A percentile compares a stretch with the other conserved stretches of the same genome.
Conservation (phyloP, 2,888 invertebrate genomes). For the Cheilosia pagana region DNA sequence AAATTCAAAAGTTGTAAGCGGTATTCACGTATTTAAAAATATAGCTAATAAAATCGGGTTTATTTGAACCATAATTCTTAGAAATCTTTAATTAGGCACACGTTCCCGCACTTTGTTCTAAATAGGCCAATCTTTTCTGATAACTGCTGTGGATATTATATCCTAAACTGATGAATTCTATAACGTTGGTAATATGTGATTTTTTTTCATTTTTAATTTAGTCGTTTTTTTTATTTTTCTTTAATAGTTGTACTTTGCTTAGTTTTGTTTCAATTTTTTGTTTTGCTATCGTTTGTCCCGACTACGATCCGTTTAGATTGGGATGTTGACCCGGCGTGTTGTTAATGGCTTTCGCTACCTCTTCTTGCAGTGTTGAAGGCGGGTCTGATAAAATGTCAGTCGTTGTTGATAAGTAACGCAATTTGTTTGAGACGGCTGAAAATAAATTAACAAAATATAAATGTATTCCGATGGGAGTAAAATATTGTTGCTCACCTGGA, state of each 20-base stretch:
- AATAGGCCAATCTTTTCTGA: constrained; percentile 8
- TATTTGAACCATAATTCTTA: constrained; percentile 26
- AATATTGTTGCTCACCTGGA: constrained; percentile 87
- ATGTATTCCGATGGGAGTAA: background rate
- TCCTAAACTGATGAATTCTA: constrained; percentile 13
- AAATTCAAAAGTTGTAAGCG: constrained; percentile 38
- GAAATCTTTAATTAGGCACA: constrained; percentile 55
- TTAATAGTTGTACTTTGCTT: constrained; percentile 67
- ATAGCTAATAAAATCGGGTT: constrained; percentile 71
- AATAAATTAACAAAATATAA: constrained; percentile 76
- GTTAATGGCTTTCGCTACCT: constrained; percentile 91
- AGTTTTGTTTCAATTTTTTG: constrained; percentile 7
- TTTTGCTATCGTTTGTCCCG: background rate
- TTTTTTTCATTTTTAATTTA: constrained; percentile 9
- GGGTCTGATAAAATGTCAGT: constrained; percentile 97
- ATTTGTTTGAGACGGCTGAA: constrained; percentile 95
- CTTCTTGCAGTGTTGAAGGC: constrained; percentile 91
- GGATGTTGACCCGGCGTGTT: constrained; percentile 82
- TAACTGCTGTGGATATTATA: constrained; percentile 7
- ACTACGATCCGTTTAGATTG: constrained; percentile 78
- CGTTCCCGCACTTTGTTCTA: constrained; percentile 16
- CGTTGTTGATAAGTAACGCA: constrained; percentile 94
- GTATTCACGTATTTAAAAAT: constrained; percentile 19
- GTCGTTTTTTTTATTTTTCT: constrained; percentile 19
- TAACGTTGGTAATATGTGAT: constrained; percentile 22